phyloP scores from a whole-genome alignment of 2,888 invertebrate genomes.

The Hirtodrosophila cameraria region DNA sequence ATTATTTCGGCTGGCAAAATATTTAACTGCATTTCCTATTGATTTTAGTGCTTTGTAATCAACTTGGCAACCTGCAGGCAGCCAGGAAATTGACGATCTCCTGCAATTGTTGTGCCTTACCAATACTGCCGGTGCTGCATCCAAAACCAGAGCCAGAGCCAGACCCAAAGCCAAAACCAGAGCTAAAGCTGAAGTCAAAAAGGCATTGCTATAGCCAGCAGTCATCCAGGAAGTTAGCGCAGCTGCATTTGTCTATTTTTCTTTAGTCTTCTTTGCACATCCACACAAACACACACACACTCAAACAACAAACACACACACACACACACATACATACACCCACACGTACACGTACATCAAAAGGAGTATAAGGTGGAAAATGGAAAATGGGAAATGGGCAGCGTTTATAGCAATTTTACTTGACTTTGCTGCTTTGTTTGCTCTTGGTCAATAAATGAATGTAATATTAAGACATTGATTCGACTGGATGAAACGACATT shows the following conservation, averaged over 20 bases:
- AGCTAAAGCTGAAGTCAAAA: conserved; percentile 23
- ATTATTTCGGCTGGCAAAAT: conserved; percentile 75
- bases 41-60: conserved; percentile 77
- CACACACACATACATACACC: not conserved
- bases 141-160: not conserved
- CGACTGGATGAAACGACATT: conserved; percentile 58
- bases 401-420: conserved; percentile 72
- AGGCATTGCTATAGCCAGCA: conserved; percentile 45
- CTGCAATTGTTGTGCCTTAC: conserved; percentile 66
- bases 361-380: not conserved
- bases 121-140: conserved; percentile 1
- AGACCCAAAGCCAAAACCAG: not conserved
- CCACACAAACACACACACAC: conserved; percentile 11
- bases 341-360: not conserved
- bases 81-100: conserved; percentile 76
- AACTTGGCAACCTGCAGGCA: conserved; percentile 66
- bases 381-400: conserved; percentile 5
- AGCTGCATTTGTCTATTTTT: conserved; percentile 63
- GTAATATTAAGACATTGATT: conserved; percentile 73
- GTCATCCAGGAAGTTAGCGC: conserved; percentile 58
- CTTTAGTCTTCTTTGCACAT: conserved; percentile 39
- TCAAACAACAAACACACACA: conserved; percentile 1
- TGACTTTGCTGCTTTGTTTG: conserved; percentile 70
- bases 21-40: conserved; percentile 80
- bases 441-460: conserved; percentile 72